A percentile compares a stretch with the other conserved stretches of the same genome.
phyloP scores from a whole-genome alignment of 2,888 invertebrate species.

The Meteorus colon region DNA sequence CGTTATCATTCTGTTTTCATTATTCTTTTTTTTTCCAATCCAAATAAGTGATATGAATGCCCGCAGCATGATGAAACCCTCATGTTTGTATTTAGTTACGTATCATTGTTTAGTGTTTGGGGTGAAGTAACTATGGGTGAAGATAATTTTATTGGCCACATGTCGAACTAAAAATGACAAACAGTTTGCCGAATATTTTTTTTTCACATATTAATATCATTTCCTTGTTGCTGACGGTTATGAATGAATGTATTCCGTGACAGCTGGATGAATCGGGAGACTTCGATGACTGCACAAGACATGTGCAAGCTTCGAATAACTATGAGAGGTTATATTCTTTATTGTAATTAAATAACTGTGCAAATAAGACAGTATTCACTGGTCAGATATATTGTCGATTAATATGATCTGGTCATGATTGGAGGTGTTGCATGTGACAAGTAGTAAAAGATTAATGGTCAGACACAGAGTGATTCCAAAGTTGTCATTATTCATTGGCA shows the following conservation, averaged over 20 bases:
- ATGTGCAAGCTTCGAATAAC: not conserved
- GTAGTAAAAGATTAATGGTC: not conserved
- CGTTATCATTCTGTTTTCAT: not conserved
- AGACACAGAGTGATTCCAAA: not conserved
- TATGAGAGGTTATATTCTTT: too few species aligned
- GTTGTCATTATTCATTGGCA: not conserved
- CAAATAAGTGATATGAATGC: not conserved
- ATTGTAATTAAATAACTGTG: too few species aligned
- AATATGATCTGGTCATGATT: not conserved
- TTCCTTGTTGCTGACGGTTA: not conserved
- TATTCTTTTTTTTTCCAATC: not conserved
- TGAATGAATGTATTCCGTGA: not conserved
- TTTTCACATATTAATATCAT: not conserved
- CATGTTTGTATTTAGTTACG: not conserved
- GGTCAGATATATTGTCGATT: not conserved
- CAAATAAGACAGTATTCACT: too few species aligned
- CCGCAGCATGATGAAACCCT: conserved; percentile 6
- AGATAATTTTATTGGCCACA: not conserved
- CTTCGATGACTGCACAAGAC: conserved; percentile 12
- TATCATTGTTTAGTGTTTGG: conserved; percentile 1
- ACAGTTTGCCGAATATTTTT: not conserved
- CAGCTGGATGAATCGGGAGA: not conserved
- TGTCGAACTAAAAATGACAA: not conserved
- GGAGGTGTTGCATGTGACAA: too few species aligned
- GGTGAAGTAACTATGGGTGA: not conserved